Base-by-base conservation (phyloP, 2,113 vertebrate species). In the Anthoscopus minutus region DNA sequence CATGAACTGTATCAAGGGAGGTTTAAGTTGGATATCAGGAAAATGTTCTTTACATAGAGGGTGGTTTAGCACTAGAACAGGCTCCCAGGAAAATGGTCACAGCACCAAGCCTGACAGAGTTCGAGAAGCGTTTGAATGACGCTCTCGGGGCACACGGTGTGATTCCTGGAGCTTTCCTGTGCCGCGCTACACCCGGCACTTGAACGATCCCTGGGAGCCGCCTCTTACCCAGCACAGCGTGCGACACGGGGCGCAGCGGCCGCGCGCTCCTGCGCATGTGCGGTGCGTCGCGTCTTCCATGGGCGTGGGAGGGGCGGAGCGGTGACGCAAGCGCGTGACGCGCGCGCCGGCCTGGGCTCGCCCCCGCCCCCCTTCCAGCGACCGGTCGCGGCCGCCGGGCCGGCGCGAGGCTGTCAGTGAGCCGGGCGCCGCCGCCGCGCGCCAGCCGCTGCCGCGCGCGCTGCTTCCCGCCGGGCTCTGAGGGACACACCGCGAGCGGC, bases 171-270 rank as follows among this genome's bases (percentile, higher is more conserved):
- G 45, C 69, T 23, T 37, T 9, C 22, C 23, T 3, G 8, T 6
- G 33, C 28, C 16, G 13, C 19, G 15, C 24, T 21, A 16, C 40
- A 6, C 47, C 15, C 10, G 0, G 13, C 1, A n/a, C n/a, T 4
- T 1, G 13, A 9, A 10, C 0, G 16, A 14, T 3, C 30, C n/a
- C 64, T 0, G 15, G 0, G 8, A 7, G 2, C 1, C 28, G 5
- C 19, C 9, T 4, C 45, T 54, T 7, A 1, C 15, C 2, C 25
- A 1, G 8, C 1, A 3, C 7, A 4, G 2, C 0, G 5, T 1
- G 3, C 0, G 4, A 21, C 11, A 1, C 18, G 0, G 4, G 2
- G 9, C 8, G n/a, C n/a, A n/a, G n/a, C n/a, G n/a, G n/a, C n/a
- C n/a, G n/a, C n/a, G n/a, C n/a, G n/a, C n/a, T n/a, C n/a, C n/a